Base-by-base conservation (phyloP, 1,140 invertebrate species). In the Solenopsis fugax region DNA sequence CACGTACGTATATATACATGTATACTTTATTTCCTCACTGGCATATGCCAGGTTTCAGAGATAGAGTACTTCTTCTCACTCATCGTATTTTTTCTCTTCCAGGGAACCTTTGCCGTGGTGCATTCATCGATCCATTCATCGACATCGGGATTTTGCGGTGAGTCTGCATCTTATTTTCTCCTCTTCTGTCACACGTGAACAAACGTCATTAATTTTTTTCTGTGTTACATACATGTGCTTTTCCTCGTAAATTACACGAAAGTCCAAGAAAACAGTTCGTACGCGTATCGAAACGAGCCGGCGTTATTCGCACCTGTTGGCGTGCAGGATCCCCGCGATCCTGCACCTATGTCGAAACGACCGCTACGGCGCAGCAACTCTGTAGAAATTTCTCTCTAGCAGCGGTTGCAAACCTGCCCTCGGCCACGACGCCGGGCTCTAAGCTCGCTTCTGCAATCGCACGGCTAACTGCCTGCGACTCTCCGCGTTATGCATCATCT, bases 371-470 rank as follows among this genome's bases (percentile, higher is more conserved):
- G 62, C 72, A 75, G 81, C 81, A 75, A 50, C 72, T 76, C 86
- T 76, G 71, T 45, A 82, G 76, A 87, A 87, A 88, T 88, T 88
- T 88, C 87, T 87, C 87, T 88, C 71, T 76, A 62, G 64, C 62
- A 54, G 77, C 87, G 87, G 67, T 87, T 82, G 76, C 87, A 87
- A 87, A 87, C 85, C 77, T 87, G 87, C 86, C 87, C 77, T 86
- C 85, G 87, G 69, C 87, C 56, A 76, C 71, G 65, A 50, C 41
- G 65, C 21, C 85, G 81, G 69, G 41, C 64, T 76, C 73, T 64
- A 78, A 73, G 85, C 77, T 81, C 69, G 80, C 80, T 72, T 73
- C 67, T 84, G 80, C 80, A 87, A 88, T 87, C 85, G 87, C 64
- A 21, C 76, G 41, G 45, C 77, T 81, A 71, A 71, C 77, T 80